phyloP scores from a whole-genome alignment of 2,797 vertebrate species.

The Falco rusticolus region DNA sequence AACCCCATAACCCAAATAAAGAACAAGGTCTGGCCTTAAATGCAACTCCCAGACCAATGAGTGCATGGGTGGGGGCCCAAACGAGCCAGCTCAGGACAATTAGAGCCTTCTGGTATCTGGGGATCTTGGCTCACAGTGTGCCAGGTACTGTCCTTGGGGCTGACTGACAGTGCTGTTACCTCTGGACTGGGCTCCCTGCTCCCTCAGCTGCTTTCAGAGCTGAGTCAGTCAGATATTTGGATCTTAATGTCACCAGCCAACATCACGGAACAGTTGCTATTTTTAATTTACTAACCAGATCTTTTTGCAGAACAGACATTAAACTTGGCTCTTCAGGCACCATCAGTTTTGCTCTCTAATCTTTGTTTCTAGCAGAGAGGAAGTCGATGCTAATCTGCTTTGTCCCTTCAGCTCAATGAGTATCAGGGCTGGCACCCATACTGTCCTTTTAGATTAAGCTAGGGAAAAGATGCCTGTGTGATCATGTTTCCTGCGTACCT shows the following conservation, averaged over 20 bases:
- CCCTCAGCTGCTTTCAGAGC: not conserved
- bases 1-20: fast-evolving
- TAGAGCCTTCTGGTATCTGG: not conserved
- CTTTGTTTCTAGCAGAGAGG: not conserved
- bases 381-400: not conserved
- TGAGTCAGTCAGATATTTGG: not conserved
- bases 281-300: not conserved
- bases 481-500: fast-evolving
- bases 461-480: not conserved
- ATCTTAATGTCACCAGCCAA: not conserved
- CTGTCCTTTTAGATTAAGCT: not conserved
- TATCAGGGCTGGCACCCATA: not conserved
- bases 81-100: not conserved
- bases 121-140: not conserved
- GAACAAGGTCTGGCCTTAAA: not conserved
- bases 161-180: not conserved
- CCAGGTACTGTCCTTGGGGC: not conserved
- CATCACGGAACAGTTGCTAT: not conserved
- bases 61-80: not conserved
- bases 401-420: not conserved
- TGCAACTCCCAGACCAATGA: not conserved
- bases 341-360: not conserved
- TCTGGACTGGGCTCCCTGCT: not conserved
- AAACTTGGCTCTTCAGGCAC: not conserved
- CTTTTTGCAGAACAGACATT: not conserved